phyloP scores from a whole-genome alignment of 2,888 invertebrate genomes.

The Lucinisca nassula region DNA sequence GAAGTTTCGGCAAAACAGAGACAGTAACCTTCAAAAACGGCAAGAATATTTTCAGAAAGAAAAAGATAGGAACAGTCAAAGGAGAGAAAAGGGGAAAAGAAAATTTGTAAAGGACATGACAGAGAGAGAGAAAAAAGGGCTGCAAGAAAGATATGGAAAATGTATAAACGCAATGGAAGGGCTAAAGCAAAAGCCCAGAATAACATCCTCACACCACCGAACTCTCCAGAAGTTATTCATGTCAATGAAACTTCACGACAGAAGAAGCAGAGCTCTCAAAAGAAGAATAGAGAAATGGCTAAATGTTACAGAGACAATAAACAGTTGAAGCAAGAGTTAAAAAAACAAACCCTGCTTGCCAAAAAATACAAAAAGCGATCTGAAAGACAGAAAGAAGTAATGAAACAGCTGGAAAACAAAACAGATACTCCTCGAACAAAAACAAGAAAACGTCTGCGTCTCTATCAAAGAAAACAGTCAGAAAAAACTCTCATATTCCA shows the following conservation, averaged over 20 bases:
- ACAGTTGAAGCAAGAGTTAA: slow-evolving; percentile 13
- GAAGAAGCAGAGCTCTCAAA: neutral
- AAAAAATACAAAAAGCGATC: slow-evolving; percentile 36
- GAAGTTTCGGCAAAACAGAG: slow-evolving; percentile 33
- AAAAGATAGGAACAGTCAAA: slow-evolving; percentile 20
- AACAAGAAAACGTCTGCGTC: slow-evolving; percentile 41
- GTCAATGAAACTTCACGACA: slow-evolving; percentile 12
- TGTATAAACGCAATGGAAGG: slow-evolving; percentile 34
- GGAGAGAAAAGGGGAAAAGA: slow-evolving; percentile 24
- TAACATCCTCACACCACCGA: slow-evolving; percentile 23
- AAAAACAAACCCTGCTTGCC: slow-evolving; percentile 13
- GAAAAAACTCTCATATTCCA: slow-evolving; percentile 29
- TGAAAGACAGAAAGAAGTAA: slow-evolving; percentile 18
- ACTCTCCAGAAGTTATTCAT: neutral
- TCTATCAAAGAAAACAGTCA: slow-evolving; percentile 25
- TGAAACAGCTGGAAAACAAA: neutral
- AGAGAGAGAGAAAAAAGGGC: slow-evolving; percentile 34
- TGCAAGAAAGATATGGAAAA: slow-evolving; percentile 47
- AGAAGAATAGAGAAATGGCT: slow-evolving; percentile 12
- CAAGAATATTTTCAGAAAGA: slow-evolving; percentile 26
- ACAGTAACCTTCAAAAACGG: slow-evolving; percentile 24
- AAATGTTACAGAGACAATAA: slow-evolving; percentile 46
- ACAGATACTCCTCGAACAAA: slow-evolving; percentile 36
- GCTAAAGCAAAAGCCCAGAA: neutral
- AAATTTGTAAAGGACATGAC: slow-evolving; percentile 45